Percentiles rank a stretch among this genome's conserved stretches.
These are phyloP conservation scores for Bufo bufo DNA, from an alignment of 2,113 vertebrate species.

Conservation along the genomic window DNA sequence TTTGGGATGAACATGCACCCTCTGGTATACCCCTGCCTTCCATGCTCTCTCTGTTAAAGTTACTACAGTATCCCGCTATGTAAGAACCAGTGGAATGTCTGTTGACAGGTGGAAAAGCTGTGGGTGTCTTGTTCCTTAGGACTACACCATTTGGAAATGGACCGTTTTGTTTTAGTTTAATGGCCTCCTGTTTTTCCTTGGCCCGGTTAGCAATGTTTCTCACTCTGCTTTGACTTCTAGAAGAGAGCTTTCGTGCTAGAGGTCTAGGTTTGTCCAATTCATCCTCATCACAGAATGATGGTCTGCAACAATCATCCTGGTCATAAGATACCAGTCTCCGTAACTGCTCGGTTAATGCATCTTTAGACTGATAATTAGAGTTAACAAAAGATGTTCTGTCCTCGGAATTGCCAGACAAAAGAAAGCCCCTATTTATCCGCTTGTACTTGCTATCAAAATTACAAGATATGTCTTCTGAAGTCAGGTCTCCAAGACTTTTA, in stretches of 20 bases:
- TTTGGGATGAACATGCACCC: slow-evolving; percentile 80
- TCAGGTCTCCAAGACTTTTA: slow-evolving; percentile 94
- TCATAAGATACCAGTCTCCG: slow-evolving; percentile 87
- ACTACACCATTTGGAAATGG: slow-evolving; percentile 72
- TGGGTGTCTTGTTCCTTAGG: slow-evolving; percentile 77
- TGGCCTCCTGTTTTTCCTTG: slow-evolving; percentile 87
- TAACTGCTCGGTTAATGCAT: slow-evolving; percentile 88
- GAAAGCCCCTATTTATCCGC: slow-evolving; percentile 90
- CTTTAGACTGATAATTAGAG: slow-evolving; percentile 71
- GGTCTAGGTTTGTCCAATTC: slow-evolving; percentile 75
- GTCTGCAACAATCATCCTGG: slow-evolving; percentile 72
- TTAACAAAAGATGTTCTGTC: slow-evolving; percentile 65
- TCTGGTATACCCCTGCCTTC: slow-evolving; percentile 86
- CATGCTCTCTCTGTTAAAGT: slow-evolving; percentile 56
- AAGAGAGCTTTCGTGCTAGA: slow-evolving; percentile 87
- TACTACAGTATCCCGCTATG: slow-evolving; percentile 84
- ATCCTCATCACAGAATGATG: slow-evolving; percentile 61
- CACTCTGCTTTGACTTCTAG: slow-evolving; percentile 93
- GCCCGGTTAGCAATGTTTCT: slow-evolving; percentile 94
- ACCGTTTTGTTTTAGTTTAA: slow-evolving; percentile 69
- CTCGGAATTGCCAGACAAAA: slow-evolving; percentile 78
- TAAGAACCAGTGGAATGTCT: slow-evolving; percentile 95
- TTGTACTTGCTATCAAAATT: slow-evolving; percentile 97
- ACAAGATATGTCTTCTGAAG: slow-evolving; percentile 95
- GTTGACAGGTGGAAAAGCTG: slow-evolving; percentile 70